Base-by-base conservation (phyloP, 2,797 vertebrate species). In the Petrocephalus sullivani region DNA sequence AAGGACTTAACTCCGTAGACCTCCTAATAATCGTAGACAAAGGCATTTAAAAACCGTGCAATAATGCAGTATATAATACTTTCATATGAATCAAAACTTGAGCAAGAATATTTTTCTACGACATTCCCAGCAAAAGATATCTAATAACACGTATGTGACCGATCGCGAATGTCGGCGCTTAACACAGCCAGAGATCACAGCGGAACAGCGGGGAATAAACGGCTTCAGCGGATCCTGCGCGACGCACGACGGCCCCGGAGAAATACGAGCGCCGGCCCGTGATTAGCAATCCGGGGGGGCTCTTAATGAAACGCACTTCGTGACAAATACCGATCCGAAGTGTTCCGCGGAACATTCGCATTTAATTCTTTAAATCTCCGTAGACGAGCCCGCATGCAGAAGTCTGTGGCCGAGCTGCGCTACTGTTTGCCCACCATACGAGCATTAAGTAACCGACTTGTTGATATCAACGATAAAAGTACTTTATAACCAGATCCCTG, bases 401-500 rank as follows among this genome's bases (percentile, higher is more conserved):
- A 71, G 28, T 46, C 37, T 46, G 14, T n/a, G 16, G 3, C 12
- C 37, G 14, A 78, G 37, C 28, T 78, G 37, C 28, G 28, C 37
- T 41, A n/a, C 12, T n/a, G 41, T 78, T 46, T n/a, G 41, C 19
- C 6, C 46, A 46, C 28, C 28, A 14, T 71, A 37, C 7, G 14
- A 78, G 19, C 7, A 78, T 41, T 46, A 46, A 78, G 37, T 37
- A 46, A 78, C 64, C 33, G 64, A 71, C 71, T 78, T 78, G 71
- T 78, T 78, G 71, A 78, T 78, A 78, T 46, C 4, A 78, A 46
- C 46, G 71, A 78, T 71, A 78, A 78, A 78, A 46, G 71, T 78
- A 41, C 37, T 78, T 41, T 78, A n/a, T 78, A 19, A 41, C 28
- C 16, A 78, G 46, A 46, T 78, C 33, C 19, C 37, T 14, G 28